Evolutionary conservation across 2,113 vertebrate genomes (phyloP).

Genomic region (Anarrhichthys ocellatus): DNA sequence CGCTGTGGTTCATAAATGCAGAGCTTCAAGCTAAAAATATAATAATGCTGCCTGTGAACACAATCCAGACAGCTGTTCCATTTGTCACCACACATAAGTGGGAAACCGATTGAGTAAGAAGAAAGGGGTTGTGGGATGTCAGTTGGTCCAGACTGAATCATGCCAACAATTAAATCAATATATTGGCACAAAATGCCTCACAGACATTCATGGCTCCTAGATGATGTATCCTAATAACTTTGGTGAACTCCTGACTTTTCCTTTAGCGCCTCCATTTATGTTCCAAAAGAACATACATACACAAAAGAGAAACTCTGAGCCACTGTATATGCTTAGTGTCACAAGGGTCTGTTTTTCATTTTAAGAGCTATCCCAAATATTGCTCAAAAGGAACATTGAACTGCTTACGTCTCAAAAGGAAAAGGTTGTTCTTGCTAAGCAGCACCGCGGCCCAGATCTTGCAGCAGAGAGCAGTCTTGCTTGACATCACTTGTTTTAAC

Average conservation of each 20-base stretch:
- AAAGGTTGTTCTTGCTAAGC: background rate
- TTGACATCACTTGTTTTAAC: background rate
- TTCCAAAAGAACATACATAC: too few relatives aligned
- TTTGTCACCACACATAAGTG: too few relatives aligned
- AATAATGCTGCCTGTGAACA: too few relatives aligned
- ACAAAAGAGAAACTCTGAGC: slow-evolving; percentile 2
- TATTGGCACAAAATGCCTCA: background rate
- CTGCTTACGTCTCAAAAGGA: background rate
- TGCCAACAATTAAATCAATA: too few relatives aligned
- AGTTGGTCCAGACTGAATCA: too few relatives aligned
- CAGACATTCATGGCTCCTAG: background rate
- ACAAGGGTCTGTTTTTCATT: background rate
- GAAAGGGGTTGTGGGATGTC: too few relatives aligned
- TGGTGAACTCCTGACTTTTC: background rate
- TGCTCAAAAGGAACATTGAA: background rate
- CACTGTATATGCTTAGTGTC: background rate
- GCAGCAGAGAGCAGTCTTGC: background rate
- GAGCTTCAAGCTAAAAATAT: too few relatives aligned
- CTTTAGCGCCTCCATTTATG: too few relatives aligned
- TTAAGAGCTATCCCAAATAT: background rate
- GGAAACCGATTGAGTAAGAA: background rate
- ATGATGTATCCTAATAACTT: background rate
- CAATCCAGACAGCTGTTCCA: too few relatives aligned
- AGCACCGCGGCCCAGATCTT: background rate
- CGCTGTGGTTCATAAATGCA: too few relatives aligned